Evolutionary conservation across 2,797 vertebrate species (phyloP), one percentile per base, ranked within the genome.

Genomic region (Molossus alvarezi): DNA sequence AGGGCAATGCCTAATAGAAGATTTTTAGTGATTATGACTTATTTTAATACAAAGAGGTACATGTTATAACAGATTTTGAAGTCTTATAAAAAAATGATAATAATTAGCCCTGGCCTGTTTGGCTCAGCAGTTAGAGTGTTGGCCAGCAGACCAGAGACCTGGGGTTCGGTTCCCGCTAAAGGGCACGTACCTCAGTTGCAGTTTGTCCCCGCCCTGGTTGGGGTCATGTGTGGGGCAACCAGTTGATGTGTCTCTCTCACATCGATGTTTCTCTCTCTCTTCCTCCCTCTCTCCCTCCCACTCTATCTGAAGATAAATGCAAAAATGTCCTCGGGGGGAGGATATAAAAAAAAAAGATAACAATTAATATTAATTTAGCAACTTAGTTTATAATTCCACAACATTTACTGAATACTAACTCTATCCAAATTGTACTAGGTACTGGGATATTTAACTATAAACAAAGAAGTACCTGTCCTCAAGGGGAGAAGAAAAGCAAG

Each of bases 341-440:
- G 41, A 45, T 45, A 45, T 5, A 45, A 45, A 76, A 80, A 81
- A 45, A 81, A 53, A 53, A 55, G 15, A 48, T 65, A 86, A 41
- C 48, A 91, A 95, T 33, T 58, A 62, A 72, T 69, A 81, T 48
- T 82, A 77, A 87, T 82, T 64, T 37, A 25, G 55, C 87, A 83
- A 37, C 14, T 73, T 76, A 90, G 37, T 45, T 58, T 87, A 71
- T 15, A 83, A 27, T 41, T 64, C 73, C n/a, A 69, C 7, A 89
- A 89, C n/a, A 71, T 33, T 92, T 90, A 89, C 4, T 29, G n/a
- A 87, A 17, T 48, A 82, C 48, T 65, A 77, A 62, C 69, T 65
- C 79, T 62, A 67, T 23, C 15, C 33, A 86, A 91, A 8, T 14
- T 64, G 55, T 76, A 37, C n/a, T 37, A 76, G 21, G 9, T 72